These are phyloP conservation scores for Dendroctonus ponderosae DNA, from an alignment of 1,140 invertebrate genomes.

Conservation along the genomic window DNA sequence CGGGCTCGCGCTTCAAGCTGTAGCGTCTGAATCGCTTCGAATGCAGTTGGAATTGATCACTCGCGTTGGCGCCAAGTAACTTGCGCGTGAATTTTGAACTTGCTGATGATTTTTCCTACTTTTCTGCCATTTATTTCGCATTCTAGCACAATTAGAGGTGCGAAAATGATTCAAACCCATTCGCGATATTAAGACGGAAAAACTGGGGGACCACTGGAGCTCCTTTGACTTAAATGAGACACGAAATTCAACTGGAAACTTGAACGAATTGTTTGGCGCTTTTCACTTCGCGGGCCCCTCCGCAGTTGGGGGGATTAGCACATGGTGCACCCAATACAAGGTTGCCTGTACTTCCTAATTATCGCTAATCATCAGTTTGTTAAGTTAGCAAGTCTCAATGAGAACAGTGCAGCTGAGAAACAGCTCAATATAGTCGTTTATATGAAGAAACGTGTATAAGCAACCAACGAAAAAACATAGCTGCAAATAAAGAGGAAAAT, in stretches of 20 bases:
- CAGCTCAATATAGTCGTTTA: too few relatives aligned
- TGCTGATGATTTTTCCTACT: neutral
- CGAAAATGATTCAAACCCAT: constrained; percentile 11
- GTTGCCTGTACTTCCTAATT: constrained; percentile 1
- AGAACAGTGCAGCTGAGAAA: too few relatives aligned
- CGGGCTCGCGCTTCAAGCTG: constrained; percentile 8
- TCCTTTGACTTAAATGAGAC: constrained; percentile 12
- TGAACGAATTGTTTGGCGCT: constrained; percentile 10
- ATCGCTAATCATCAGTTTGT: too few relatives aligned
- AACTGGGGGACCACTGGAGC: neutral
- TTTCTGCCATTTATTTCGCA: constrained; percentile 16
- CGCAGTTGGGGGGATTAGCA: too few relatives aligned
- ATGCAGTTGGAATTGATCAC: constrained; percentile 5
- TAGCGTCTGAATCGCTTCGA: constrained; percentile 8
- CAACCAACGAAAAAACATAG: too few relatives aligned
- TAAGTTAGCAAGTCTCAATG: too few relatives aligned
- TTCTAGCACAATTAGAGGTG: constrained; percentile 1
- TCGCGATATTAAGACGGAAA: neutral
- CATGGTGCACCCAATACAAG: neutral
- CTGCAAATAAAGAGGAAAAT: too few relatives aligned
- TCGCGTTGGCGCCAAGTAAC: constrained; percentile 6
- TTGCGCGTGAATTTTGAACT: constrained; percentile 19
- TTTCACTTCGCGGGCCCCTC: constrained; percentile 6
- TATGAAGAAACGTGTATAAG: too few relatives aligned
- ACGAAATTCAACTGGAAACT: constrained; percentile 16